These are phyloP conservation scores for Melikaiella ostensackeni DNA, from an alignment of 2,888 invertebrate genomes.

Conservation along the genomic window DNA sequence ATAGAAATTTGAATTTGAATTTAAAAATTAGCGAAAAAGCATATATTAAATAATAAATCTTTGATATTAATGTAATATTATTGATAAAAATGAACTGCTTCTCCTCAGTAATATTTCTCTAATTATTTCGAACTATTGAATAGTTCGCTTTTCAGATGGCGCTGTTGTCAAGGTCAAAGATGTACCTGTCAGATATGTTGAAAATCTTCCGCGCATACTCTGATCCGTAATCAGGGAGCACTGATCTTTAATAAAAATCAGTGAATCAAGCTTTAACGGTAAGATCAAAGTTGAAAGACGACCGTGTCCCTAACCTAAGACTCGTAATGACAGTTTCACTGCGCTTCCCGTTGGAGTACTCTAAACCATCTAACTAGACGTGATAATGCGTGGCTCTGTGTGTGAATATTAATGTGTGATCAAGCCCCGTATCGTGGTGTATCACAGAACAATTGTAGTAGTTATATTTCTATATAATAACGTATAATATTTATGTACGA, in stretches of 20 bases:
- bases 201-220: no score
- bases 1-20: no score
- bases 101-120: no score
- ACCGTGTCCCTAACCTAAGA: constrained; percentile 43
- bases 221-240: no score
- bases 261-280: background rate
- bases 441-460: constrained; percentile 77
- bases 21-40: no score
- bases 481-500: constrained; percentile 67
- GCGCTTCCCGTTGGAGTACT: constrained; percentile 45
- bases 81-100: no score
- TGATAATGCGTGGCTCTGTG: constrained; percentile 44
- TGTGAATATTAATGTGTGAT: constrained; percentile 68
- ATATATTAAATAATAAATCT: no score
- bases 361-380: constrained; percentile 52
- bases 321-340: constrained; percentile 50
- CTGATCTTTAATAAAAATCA: constrained; percentile 10
- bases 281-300: constrained; percentile 28
- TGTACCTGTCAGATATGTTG: no score
- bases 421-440: constrained; percentile 77
- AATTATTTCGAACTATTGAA: no score
- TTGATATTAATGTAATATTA: no score
- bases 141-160: no score
- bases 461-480: constrained; percentile 69
- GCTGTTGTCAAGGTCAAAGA: no score